Base-by-base conservation (phyloP, 1,140 invertebrate species). In the Lepidurus apus region DNA sequence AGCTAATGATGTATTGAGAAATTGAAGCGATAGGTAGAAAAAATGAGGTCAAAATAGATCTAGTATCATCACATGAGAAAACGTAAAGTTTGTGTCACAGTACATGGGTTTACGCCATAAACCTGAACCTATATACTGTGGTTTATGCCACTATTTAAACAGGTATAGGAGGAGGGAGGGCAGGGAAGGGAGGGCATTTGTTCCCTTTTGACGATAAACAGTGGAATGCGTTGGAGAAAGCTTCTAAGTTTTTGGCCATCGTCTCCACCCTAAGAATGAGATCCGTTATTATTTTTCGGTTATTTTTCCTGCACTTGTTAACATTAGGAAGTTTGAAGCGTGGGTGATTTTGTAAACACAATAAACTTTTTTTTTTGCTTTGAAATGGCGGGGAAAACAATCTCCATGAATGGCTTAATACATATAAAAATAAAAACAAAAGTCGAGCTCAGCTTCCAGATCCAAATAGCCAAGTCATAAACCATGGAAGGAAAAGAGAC, bases 401-500 rank as follows among this genome's bases (percentile, higher is more conserved):
- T 21, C 53, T 65, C n/a, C 6, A 65, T n/a, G 21, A 65, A 13
- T 21, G 53, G 53, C 9, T 4, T 21, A 34, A 65, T 65, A 17
- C 7, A 65, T 10, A 65, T n/a, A 65, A 65, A 13, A 65, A 65
- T 26, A 13, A n/a, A n/a, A 65, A n/a, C 4, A 3, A 21, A 65
- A 21, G 53, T 65, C 53, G 53, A 65, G 53, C 53, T 65, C 45
- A 65, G 53, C 53, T 65, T 65, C 21, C 53, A 7, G n/a, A 21
- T 65, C 17, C 17, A 65, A 65, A 65, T n/a, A 65, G 53, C 53
- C 17, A 65, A 65, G 53, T 65, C 53, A 65, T 65, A 65, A 65
- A 65, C 0, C 8, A 65, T 65, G 53, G 53, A 65, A 65, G 21
- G 21, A 3, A 7, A 21, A 21, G 53, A 21, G 21, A 65, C 8